Base-by-base conservation (phyloP, 1,140 invertebrate genomes). In the Drosophila nebulosa region DNA sequence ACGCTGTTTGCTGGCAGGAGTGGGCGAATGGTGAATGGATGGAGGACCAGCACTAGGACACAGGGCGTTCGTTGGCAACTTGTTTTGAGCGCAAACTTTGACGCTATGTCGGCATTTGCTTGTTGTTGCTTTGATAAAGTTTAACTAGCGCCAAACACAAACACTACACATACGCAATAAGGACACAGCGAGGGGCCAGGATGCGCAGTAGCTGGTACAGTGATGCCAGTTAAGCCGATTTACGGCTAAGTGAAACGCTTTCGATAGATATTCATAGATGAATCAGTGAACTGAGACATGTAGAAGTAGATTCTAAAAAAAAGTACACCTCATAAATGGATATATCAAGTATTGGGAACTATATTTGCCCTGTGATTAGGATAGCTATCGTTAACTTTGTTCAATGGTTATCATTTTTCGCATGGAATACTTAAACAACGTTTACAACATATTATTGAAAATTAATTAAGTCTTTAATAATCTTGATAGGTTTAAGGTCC, bases 131-230 rank as follows among this genome's bases (percentile, higher is more conserved):
- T 64, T 86, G 81, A 81, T 71, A 86, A 85, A 85, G 78, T 85
- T 85, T 86, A 86, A 85, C 81, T 86, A 81, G 81, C 83, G 36
- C 56, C 81, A 69, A 78, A 73, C 64, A 71, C 80, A 68, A 60
- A 68, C 63, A 70, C 74, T 61, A 66, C 61, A 64, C 51, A 55
- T 30, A 36, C 51, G 63, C 58, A 76, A 81, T 39, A 62, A 57
- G 74, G 61, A 64, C 71, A 64, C 16, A 39, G 39, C 39, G 22
- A 52, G 26, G n/a, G 12, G 9, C 1, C 14, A 5, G 27, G 58
- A 53, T 55, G 60, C 63, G 71, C 32, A 66, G 56, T 60, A 51
- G 53, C 53, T 53, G 5, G 18, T 6, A 30, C 14, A 55, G 52
- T 55, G 52, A 16, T 55, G 52, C 30, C 56, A 36, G 12, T 3